A percentile compares a stretch with the other conserved stretches of the same genome.
Evolutionary conservation across 1,140 invertebrate genomes (phyloP).

Genomic region (Samia ricini): DNA sequence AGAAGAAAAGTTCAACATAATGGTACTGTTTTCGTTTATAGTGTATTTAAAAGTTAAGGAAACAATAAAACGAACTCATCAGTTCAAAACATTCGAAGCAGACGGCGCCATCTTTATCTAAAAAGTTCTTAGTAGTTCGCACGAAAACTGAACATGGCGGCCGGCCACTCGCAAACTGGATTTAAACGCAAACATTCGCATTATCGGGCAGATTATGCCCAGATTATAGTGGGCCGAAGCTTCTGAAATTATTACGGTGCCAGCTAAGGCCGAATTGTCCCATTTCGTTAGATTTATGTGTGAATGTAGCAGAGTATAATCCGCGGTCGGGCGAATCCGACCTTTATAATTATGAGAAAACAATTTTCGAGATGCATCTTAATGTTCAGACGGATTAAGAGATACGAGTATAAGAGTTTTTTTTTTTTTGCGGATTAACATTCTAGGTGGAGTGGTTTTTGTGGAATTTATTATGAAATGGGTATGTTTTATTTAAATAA

Average conservation of each 20-base stretch:
- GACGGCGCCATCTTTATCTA: constrained; percentile 55
- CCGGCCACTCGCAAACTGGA: constrained; percentile 45
- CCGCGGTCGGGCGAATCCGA: constrained; percentile 45
- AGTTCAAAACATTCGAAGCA: constrained; percentile 16
- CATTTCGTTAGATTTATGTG: constrained; percentile 72
- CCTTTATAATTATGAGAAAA: constrained; percentile 73
- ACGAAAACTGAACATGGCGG: constrained; percentile 55
- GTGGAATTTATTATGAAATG: not conserved
- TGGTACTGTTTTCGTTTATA: too few species aligned
- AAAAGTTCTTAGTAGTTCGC: constrained; percentile 54
- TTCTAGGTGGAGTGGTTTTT: not conserved
- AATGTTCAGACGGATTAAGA: constrained; percentile 63
- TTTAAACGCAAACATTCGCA: constrained; percentile 65
- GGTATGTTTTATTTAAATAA: constrained; percentile 3
- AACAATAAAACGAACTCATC: constrained; percentile 16
- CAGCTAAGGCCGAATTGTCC: constrained; percentile 66
- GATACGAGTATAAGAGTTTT: constrained; percentile 26
- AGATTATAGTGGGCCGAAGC: constrained; percentile 69
- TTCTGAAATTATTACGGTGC: constrained; percentile 70
- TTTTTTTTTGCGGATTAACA: constrained; percentile 31
- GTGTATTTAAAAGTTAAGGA: not conserved
- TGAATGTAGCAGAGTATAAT: constrained; percentile 64
- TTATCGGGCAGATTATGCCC: constrained; percentile 73
- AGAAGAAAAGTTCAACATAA: not conserved
- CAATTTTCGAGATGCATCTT: constrained; percentile 71